Evolutionary conservation across 2,888 invertebrate species (phyloP), one percentile per base, ranked within the genome.

Genomic region (Rhagonycha lutea): DNA sequence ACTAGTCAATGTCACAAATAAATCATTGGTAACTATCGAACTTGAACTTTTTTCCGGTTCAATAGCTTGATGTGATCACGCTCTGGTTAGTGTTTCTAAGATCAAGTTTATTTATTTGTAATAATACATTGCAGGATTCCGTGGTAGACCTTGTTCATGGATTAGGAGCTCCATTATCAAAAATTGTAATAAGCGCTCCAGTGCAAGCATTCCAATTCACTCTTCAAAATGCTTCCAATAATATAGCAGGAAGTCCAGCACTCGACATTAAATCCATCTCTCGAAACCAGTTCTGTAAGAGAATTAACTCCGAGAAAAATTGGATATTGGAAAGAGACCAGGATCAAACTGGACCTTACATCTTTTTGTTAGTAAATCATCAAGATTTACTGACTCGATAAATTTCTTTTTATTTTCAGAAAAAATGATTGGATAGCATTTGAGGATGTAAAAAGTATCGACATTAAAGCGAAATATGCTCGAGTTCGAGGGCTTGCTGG

Each of bases 281-380:
- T 79, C 91, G 93, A 83, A 88, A 90, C 32, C 90, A 94, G 84
- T 88, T 93, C 10, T 93, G 93, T 84, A 84, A 88, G 5, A 86
- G 88, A 79, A 87, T 94, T 85, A 87, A 84, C 77, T 88, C 89
- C 72, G 91, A 90, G 29, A 90, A 91, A 79, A 87, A 91, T 68
- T 94, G 94, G 95, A 94, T 92, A 0, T 85, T 94, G 77, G 94
- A 94, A 84, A 89, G 95, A 74, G 94, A 94, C 81, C 93, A 94
- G 84, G 95, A 95, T 87, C 88, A 94, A 78, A 93, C 94, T 0
- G 94, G 93, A 75, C 94, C 94, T 80, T 94, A 94, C 83, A 93
- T 94, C 82, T 94, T 93, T 85, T 90, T 90, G 92, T 91, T 69
- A 24, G 62, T 18, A 24, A 5, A 62, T 2, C 18, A 23, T 62